These are phyloP conservation scores for Oeneis ivallda DNA, from an alignment of 2,888 invertebrate genomes.

Conservation along the genomic window DNA sequence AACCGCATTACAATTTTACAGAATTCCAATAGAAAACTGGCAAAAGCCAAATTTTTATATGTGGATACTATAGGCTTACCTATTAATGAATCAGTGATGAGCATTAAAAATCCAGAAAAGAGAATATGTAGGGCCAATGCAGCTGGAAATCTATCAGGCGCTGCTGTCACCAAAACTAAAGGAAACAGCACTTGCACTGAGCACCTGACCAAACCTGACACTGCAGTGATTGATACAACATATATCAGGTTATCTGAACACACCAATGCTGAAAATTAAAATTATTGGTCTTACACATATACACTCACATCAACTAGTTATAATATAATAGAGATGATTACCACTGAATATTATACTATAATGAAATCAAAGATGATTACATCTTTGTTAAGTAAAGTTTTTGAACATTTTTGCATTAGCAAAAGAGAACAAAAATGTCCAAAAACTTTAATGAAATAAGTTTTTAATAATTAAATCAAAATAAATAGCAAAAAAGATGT, in stretches of 20 bases:
- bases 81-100: conserved; percentile 85
- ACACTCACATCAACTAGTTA: too few species aligned
- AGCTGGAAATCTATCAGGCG: conserved; percentile 86
- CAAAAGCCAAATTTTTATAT: too few species aligned
- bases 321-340: too few species aligned
- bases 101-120: conserved; percentile 85
- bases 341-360: too few species aligned
- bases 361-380: too few species aligned
- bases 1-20: too few species aligned
- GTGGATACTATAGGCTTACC: conserved; percentile 78
- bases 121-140: conserved; percentile 88
- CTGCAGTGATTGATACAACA: conserved; percentile 81
- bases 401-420: too few species aligned
- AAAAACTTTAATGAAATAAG: too few species aligned
- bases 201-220: conserved; percentile 86
- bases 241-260: conserved; percentile 70
- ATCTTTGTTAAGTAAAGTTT: too few species aligned
- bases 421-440: too few species aligned
- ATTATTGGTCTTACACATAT: neutral
- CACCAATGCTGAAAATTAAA: conserved; percentile 60
- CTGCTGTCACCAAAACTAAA: conserved; percentile 85
- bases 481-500: neutral
- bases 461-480: neutral
- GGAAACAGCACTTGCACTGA: conserved; percentile 87
- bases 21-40: too few species aligned